Base-by-base conservation (phyloP, 2,113 vertebrate genomes). In the Tylochromis polylepis region DNA sequence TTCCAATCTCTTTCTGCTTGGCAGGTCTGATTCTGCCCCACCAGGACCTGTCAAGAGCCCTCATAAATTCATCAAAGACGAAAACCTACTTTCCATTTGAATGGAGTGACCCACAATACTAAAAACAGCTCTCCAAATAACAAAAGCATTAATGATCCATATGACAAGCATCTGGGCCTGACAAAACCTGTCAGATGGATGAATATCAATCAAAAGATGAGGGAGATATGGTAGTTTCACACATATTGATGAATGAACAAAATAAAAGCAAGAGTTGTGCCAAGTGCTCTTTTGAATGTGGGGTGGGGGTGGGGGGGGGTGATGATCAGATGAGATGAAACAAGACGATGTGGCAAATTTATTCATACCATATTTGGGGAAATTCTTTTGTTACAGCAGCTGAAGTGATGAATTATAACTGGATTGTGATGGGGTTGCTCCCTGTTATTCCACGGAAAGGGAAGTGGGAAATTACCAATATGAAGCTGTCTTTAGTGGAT, bases 51-150 rank as follows among this genome's bases (percentile, higher is more conserved):
- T 95, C 94, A 92, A 95, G 93, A 92, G 93, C 94, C 82, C 94
- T 96, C 95, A 96, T 96, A 95, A 96, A 93, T 96, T 95, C 94
- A 95, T 96, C 95, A 96, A 89, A 94, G 92, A 95, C 90, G 91
- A 95, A 95, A 96, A 96, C 85, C 94, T 93, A 89, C 60, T 96
- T 96, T 96, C 90, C 96, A 96, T 96, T 85, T 95, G 92, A 96
- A 96, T 94, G 90, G 91, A 81, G 83, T 36, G 87, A 94, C 92
- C 86, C 60, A 16, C 90, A 88, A 92, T 41, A 83, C 93, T 91
- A 89, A 77, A 65, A 88, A 94, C 89, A 84, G 89, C 90, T 88
- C 91, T 92, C 92, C 85, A 93, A 86, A 92, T 80, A 41, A 95
- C 89, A 95, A 95, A 94, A 79, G 94, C 77, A 4, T 88, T 94